These are phyloP conservation scores for Crotalus viridis DNA, from an alignment of 2,113 vertebrate genomes.

Conservation along the genomic window DNA sequence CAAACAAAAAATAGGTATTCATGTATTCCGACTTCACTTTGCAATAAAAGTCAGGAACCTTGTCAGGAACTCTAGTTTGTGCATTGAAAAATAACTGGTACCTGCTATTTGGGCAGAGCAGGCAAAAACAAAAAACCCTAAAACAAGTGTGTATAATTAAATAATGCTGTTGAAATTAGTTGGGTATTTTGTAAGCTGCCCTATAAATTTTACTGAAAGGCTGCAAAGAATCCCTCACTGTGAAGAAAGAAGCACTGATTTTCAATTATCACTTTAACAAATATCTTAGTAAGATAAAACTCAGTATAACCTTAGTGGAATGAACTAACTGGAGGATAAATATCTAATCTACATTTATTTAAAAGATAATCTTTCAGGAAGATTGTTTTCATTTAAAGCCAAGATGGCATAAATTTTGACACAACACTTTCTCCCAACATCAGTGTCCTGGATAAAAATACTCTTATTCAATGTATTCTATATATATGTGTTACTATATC, in stretches of 20 bases:
- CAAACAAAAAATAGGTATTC: conserved; percentile 74
- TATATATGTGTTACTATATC: background rate
- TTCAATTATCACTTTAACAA: conserved; percentile 56
- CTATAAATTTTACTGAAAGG: background rate
- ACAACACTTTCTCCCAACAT: background rate
- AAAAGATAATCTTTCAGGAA: background rate
- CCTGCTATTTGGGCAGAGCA: background rate
- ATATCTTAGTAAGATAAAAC: conserved; percentile 50
- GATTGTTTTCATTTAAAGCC: background rate
- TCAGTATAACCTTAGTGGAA: background rate
- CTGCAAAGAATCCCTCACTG: background rate
- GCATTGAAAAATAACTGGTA: conserved; percentile 37
- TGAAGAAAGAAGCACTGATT: background rate
- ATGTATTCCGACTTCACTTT: conserved; percentile 63
- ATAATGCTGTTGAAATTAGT: conserved; percentile 47
- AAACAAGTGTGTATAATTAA: conserved; percentile 24
- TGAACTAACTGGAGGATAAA: conserved; percentile 14
- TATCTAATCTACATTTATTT: conserved; percentile 34
- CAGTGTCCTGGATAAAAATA: background rate
- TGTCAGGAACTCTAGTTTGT: conserved; percentile 35
- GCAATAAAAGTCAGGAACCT: conserved; percentile 64
- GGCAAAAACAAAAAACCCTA: background rate
- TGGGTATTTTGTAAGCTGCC: background rate
- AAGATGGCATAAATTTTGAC: conserved; percentile 18
- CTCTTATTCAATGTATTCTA: background rate